Base-by-base conservation (phyloP, 2,113 vertebrate genomes). In the Danio rerio region DNA sequence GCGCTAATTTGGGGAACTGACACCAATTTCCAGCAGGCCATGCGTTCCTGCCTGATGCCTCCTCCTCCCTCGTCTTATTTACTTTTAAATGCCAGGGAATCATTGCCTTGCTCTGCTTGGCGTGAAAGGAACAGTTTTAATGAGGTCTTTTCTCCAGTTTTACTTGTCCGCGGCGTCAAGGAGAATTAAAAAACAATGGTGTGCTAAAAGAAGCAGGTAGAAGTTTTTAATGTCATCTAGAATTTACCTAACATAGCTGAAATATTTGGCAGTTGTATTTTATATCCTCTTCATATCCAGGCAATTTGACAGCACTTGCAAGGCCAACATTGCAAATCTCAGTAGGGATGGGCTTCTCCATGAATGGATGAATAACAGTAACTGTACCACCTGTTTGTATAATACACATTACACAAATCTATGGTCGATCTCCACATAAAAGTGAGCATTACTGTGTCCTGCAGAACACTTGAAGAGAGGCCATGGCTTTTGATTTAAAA, bases 1-100 rank as follows among this genome's bases (percentile, higher is more conserved):
- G 43, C n/a, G 55, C 89, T 93, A 92, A 92, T 93, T 93, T 91
- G 78, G 88, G 80, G 53, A 85, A 90, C 86, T 92, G 92, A 94
- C 92, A 92, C 90, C 93, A 92, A 93, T 93, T 93, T 93, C 86
- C 91, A 87, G 85, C 70, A 84, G 91, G 91, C 87, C 88, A 87
- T 69, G 63, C 63, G 16, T 78, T 81, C 68, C 66, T 59, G 43
- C 43, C 50, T 66, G 70, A 84, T 69, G 20, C 76, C 72, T n/a
- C 71, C 1, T 66, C 76, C 76, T 73, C 49, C 49, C 47, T 68
- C 85, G 79, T 86, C 80, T 81, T 91, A 88, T 93, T 93, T 93
- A 93, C 90, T 81, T 81, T 87, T 88, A 91, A 91, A 92, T 87
- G 83, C 87, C 89, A 89, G 80, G 72, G 85, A 90, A 87, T 73